Conservation (phyloP, 2,797 vertebrate genomes). For the Brachyalestes nurse region DNA sequence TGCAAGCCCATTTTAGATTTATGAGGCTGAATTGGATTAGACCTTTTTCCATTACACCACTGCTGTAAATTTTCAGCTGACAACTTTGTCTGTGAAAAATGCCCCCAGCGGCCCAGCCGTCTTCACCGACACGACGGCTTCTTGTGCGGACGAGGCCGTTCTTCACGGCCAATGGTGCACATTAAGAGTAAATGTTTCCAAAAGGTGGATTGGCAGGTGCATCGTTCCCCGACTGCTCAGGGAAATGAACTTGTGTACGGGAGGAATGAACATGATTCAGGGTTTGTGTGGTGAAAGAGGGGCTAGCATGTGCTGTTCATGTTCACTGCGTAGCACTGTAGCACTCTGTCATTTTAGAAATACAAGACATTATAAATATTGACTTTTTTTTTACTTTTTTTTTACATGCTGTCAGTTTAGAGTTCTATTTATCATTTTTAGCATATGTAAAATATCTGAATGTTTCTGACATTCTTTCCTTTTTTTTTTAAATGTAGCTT, state of each 20-base stretch:
- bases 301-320: slow-evolving; percentile 10
- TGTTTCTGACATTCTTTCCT: no score
- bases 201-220: slow-evolving; percentile 49
- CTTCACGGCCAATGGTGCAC: slow-evolving; percentile 44
- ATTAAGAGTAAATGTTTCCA: slow-evolving; percentile 56
- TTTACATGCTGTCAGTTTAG: no score
- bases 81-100: slow-evolving; percentile 64
- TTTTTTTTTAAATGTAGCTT: no score
- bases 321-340: slow-evolving; percentile 19
- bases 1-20: slow-evolving; percentile 58
- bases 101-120: slow-evolving; percentile 55
- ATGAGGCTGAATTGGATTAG: slow-evolving; percentile 63
- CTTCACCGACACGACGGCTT: slow-evolving; percentile 49
- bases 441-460: no score
- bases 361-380: no score
- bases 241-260: slow-evolving; percentile 51
- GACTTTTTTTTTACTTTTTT: no score
- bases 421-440: no score
- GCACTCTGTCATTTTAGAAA: no score
- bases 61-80: slow-evolving; percentile 68
- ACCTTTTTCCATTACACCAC: slow-evolving; percentile 64
- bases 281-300: slow-evolving; percentile 54
- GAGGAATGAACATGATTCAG: slow-evolving; percentile 60
- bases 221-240: slow-evolving; percentile 52
- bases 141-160: slow-evolving; percentile 35